phyloP scores from a whole-genome alignment of 2,888 invertebrate species.

The Leptothorax acervorum region DNA sequence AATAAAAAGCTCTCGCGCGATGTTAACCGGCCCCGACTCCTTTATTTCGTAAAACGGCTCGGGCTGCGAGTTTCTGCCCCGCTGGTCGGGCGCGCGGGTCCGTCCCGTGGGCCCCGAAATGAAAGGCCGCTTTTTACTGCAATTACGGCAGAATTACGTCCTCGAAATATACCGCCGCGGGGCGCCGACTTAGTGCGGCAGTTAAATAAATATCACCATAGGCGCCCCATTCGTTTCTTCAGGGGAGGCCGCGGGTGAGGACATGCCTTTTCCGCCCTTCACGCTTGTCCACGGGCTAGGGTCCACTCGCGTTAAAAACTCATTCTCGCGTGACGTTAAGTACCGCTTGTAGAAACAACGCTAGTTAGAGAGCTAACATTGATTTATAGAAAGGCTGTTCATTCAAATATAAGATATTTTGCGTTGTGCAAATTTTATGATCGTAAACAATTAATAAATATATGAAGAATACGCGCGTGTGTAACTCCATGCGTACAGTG shows the following conservation, averaged over 20 bases:
- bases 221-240: constrained; percentile 73
- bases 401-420: neutral
- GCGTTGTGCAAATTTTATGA: neutral
- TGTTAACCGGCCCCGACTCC: constrained; percentile 20
- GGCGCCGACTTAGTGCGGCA: constrained; percentile 79
- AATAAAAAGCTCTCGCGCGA: constrained; percentile 37
- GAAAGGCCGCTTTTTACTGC: constrained; percentile 78
- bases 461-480: neutral
- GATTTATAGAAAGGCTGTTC: neutral
- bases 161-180: constrained; percentile 77
- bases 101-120: constrained; percentile 72
- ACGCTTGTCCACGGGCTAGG: neutral
- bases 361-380: constrained; percentile 6
- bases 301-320: constrained; percentile 21
- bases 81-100: constrained; percentile 53
- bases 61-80: constrained; percentile 21
- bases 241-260: constrained; percentile 66
- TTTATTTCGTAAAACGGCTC: constrained; percentile 11
- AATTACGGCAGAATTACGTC: constrained; percentile 79
- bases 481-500: neutral
- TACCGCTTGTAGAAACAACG: neutral
- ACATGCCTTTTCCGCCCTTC: constrained; percentile 60
- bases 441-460: neutral
- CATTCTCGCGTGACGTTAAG: neutral
- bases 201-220: constrained; percentile 81